A percentile compares a stretch with the other conserved stretches of the same genome.
phyloP scores from a whole-genome alignment of 2,797 vertebrate genomes.

The Acrossocheilus fasciatus region DNA sequence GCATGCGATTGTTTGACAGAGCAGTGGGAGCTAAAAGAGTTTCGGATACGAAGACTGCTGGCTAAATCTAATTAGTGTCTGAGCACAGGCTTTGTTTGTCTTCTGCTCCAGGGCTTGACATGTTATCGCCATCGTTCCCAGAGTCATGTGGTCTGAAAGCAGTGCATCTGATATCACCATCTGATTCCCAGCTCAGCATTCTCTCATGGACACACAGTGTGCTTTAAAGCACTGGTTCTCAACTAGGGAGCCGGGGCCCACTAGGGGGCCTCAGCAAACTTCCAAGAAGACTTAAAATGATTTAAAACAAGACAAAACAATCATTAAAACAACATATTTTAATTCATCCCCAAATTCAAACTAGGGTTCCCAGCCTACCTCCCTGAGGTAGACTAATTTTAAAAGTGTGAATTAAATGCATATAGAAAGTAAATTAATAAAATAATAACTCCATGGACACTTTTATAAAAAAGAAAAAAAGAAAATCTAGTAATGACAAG shows the following conservation, averaged over 20 bases:
- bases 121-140: conserved; percentile 72
- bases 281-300: not conserved
- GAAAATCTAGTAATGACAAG: too few relatives aligned
- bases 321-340: not conserved
- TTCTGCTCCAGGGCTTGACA: conserved; percentile 68
- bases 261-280: not conserved
- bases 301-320: not conserved
- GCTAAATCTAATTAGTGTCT: conserved; percentile 77
- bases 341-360: too few relatives aligned
- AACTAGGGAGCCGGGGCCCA: not conserved
- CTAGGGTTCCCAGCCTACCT: not conserved
- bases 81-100: conserved; percentile 75
- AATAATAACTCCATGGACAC: too few relatives aligned
- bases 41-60: conserved; percentile 65
- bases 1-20: conserved; percentile 71
- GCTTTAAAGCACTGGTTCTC: not conserved
- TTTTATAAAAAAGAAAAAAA: too few relatives aligned
- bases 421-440: too few relatives aligned
- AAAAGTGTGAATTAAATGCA: not conserved
- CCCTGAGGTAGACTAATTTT: not conserved
- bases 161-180: conserved; percentile 50
- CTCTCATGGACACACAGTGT: conserved; percentile 69
- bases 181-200: conserved; percentile 63
- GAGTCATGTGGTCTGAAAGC: conserved; percentile 73
- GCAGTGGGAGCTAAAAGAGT: conserved; percentile 69